Base-by-base conservation (phyloP, 1,140 invertebrate genomes). In the Drosophila parabipectinata region DNA sequence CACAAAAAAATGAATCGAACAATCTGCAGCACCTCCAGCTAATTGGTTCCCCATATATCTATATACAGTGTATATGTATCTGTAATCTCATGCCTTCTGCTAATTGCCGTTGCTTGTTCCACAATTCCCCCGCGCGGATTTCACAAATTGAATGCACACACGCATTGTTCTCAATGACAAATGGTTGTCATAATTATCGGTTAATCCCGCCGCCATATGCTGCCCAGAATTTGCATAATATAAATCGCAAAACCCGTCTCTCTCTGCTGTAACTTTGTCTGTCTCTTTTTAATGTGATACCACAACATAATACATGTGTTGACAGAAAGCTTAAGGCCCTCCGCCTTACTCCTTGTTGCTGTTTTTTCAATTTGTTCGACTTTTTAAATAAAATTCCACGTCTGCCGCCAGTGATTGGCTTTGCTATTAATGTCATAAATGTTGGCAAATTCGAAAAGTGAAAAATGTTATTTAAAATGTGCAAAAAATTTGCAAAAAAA, bases 131-230 rank as follows among this genome's bases (percentile, higher is more conserved):
- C 26, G 9, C 68, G 41, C 61, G 41, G 39, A 41, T 56, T 69
- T 34, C 51, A 21, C 67, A 74, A 85, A 85, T 80, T 77, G 63
- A 69, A 71, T 62, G 63, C 76, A 66, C 41, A 68, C 47, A 64
- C 56, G 50, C 60, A 79, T 79, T 82, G 79, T 76, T 81, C 68
- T 76, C 57, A 76, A 73, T 83, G 84, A 88, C 76, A 88, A 83
- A 88, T 88, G 62, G 60, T 41, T 73, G 83, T 72, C 83, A 79
- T 88, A 83, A 88, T 88, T 88, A 88, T 88, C 84, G 79, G 83
- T 88, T 83, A 88, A 88, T 88, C 44, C 61, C 64, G 71, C 52
- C 50, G 74, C 79, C 82, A 85, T 85, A 87, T 88, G 82, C 76
- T 81, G 30, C 32, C 57, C 44, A 54, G 39, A 48, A 88, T 85